These are phyloP conservation scores for Ormyrus pomaceus DNA, from an alignment of 2,888 invertebrate species.

Conservation along the genomic window DNA sequence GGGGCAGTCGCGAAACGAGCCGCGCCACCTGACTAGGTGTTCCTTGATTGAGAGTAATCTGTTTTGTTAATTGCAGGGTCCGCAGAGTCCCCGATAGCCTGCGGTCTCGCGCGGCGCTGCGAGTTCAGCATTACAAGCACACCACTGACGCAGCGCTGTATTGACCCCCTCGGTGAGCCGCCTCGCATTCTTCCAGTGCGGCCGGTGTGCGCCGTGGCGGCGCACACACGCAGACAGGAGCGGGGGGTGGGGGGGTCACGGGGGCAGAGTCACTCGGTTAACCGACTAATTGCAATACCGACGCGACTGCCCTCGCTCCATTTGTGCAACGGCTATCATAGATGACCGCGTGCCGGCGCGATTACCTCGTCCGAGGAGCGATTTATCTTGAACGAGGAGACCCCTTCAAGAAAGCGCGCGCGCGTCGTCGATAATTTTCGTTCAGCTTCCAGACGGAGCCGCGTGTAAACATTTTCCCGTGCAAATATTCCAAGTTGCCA, in stretches of 20 bases:
- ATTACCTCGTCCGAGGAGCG: neutral
- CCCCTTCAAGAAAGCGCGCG: too few relatives aligned
- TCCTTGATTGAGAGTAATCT: conserved; percentile 73
- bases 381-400: neutral
- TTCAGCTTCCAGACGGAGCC: too few relatives aligned
- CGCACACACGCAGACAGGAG: conserved; percentile 18
- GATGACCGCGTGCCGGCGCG: conserved; percentile 2
- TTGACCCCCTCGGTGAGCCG: neutral
- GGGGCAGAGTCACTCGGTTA: conserved; percentile 63
- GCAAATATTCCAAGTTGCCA: too few relatives aligned
- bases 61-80: conserved; percentile 74
- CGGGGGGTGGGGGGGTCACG: too few relatives aligned
- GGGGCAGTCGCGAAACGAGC: neutral
- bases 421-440: too few relatives aligned
- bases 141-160: neutral
- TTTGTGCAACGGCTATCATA: conserved; percentile 34
- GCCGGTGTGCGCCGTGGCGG: conserved; percentile 32
- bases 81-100: conserved; percentile 69
- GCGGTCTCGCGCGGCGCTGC: conserved; percentile 65
- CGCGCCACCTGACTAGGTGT: conserved; percentile 61
- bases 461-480: too few relatives aligned
- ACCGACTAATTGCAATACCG: conserved; percentile 73
- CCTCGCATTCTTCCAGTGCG: conserved; percentile 5
- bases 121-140: conserved; percentile 65
- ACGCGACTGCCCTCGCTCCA: conserved; percentile 62